Evolutionary conservation across 2,888 invertebrate species (phyloP).

Genomic region (Macrosoma leucophasiata): DNA sequence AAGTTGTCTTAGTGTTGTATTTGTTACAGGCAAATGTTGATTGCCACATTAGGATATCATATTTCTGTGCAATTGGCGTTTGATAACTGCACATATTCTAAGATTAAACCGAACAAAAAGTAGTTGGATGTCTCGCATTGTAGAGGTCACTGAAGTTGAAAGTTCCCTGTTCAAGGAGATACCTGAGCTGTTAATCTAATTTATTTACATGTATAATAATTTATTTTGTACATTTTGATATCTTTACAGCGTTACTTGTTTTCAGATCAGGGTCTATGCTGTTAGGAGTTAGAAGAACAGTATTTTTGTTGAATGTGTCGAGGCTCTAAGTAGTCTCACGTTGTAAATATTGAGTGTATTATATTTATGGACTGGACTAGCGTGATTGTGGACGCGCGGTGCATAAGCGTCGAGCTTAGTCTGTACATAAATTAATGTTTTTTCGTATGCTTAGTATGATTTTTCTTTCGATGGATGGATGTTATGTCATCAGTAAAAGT

Average conservation of each 20-base stretch:
- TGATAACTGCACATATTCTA: no score
- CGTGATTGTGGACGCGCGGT: slow-evolving; percentile 22
- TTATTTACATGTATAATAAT: slow-evolving; percentile 23
- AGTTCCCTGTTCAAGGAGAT: no score
- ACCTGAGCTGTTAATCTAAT: slow-evolving; percentile 18
- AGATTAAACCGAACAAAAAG: no score
- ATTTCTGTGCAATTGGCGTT: no score
- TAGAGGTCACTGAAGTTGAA: no score
- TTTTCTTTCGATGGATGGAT: slow-evolving; percentile 37
- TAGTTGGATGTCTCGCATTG: no score
- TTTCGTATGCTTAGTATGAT: slow-evolving; percentile 50
- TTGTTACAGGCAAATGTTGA: no score
- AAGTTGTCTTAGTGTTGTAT: no score
- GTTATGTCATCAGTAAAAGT: slow-evolving; percentile 32
- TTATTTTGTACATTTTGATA: slow-evolving; percentile 24
- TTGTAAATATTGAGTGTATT: slow-evolving; percentile 27
- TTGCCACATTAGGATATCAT: no score
- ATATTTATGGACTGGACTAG: slow-evolving; percentile 18
- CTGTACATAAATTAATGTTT: slow-evolving; percentile 57
- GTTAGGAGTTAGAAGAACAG: slow-evolving; percentile 9
- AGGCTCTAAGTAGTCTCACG: slow-evolving; percentile 14
- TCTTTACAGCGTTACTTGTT: no score
- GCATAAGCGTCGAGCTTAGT: slow-evolving; percentile 57
- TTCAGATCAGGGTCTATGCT: slow-evolving; percentile 2
- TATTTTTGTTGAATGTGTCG: slow-evolving; percentile 18